Evolutionary conservation across 1,140 invertebrate genomes (phyloP), one percentile per base, ranked within the genome.

Genomic region (Zaprionus capensis): DNA sequence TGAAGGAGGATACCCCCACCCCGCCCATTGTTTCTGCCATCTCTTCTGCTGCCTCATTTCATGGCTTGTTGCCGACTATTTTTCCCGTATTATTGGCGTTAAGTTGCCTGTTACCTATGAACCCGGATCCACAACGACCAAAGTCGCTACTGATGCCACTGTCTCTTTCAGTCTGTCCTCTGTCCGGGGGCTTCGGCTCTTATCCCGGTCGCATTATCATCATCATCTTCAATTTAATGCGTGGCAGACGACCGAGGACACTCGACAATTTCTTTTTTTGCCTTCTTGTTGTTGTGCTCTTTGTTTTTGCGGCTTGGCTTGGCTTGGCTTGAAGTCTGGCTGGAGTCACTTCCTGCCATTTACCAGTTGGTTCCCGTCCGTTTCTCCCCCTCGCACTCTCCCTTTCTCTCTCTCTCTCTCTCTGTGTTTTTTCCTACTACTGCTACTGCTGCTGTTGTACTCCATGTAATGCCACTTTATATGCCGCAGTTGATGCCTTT

Each of bases 141-240:
- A 28, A 55, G 61, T 57, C 41, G 61, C 46, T 63, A 46, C 51
- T 49, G 51, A 22, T 64, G 41, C 28, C 24, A 26, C 41, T 51
- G 17, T 49, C 46, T 12, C 46, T n/a, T n/a, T 46, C 36, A 38
- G 36, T 38, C 36, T 15, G 4, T 41, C 31, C 41, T 31, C 41
- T 56, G 38, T 67, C 57, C 22, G 64, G 68, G 26, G 44, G 34
- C 65, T 26, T 36, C 34, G 38, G 64, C 72, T 79, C 78, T 90
- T 91, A 91, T 91, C 86, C 86, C 71, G 75, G 73, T 65, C 86
- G 80, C 86, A 91, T 91, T 91, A 91, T 91, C 86, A 86, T 90
- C 86, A 90, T 91, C 87, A 91, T 91, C 86, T 91, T 91, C 87
- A 91, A 86, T 86, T 91, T 91, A 91, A 91, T 91, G 87, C 86